A percentile compares a stretch with the other conserved stretches of the same genome.
Evolutionary conservation across 1,140 invertebrate species (phyloP).

Genomic region (Heliconius melpomene): DNA sequence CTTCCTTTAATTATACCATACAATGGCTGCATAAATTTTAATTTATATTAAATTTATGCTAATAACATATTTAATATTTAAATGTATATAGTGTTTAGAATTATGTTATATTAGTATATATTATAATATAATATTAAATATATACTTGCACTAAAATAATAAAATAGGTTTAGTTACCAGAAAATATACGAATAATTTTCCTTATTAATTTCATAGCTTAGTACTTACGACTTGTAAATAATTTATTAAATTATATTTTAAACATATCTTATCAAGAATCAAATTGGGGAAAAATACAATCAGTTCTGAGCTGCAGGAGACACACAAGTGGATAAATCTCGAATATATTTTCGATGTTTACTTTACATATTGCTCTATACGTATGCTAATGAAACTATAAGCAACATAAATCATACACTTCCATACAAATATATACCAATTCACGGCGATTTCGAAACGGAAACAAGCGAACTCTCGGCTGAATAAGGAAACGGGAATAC

Average conservation of each 20-base stretch:
- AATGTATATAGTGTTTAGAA: not conserved
- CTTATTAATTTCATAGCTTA: not conserved
- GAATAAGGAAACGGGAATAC: slow-evolving; percentile 33
- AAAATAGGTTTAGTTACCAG: not conserved
- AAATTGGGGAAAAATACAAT: not conserved
- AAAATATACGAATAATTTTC: not conserved
- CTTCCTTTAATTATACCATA: slow-evolving; percentile 1
- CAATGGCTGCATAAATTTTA: not conserved
- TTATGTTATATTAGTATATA: not conserved
- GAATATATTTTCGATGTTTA: not conserved
- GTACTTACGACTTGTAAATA: not conserved
- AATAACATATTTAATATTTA: not conserved
- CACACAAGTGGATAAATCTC: not conserved
- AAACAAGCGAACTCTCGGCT: slow-evolving; percentile 28
- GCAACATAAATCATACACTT: slow-evolving; percentile 34
- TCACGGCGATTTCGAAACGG: slow-evolving; percentile 32
- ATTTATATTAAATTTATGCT: not conserved
- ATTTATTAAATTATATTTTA: not conserved
- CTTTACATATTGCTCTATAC: slow-evolving; percentile 3
- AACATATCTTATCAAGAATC: not conserved
- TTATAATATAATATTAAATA: not conserved
- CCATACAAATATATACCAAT: slow-evolving; percentile 25
- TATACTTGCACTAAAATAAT: not conserved
- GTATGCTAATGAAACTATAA: slow-evolving; percentile 37
- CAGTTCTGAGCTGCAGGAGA: not conserved